Base-by-base conservation (phyloP, 2,888 invertebrate genomes). In the Drosophila atripex region DNA sequence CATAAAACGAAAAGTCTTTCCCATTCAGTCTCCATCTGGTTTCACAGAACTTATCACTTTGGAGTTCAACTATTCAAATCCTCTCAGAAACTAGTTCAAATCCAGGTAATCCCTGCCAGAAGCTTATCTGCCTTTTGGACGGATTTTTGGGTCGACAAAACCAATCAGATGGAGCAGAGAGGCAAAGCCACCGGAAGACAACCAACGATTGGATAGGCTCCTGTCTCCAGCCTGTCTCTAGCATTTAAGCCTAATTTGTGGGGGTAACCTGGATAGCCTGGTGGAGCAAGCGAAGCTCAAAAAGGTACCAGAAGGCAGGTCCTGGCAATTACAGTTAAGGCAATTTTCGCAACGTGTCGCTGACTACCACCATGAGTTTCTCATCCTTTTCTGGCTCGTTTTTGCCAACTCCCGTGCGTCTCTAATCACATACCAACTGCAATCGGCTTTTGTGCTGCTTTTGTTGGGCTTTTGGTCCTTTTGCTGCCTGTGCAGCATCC, bases 271-370 rank as follows among this genome's bases (percentile, higher is more conserved):
- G 28, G 38, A 14, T 16, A 30, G 51, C 12, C 11, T 43, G 9
- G 23, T n/a, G 9, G 43, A 23, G 35, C 35, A 6, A n/a, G 35
- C 7, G n/a, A n/a, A 8, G n/a, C 41, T 39, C 28, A 55, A 21
- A 21, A 54, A 46, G 68, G 49, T 55, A 49, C 41, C 12, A n/a
- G 52, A 8, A 32, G 41, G 45, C 54, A 73, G 71, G 73, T 61
- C 59, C 58, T 57, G 75, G 83, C 88, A 85, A 87, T 87, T 84
- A 84, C 86, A 85, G 88, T 77, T 79, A 82, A 82, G 75, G 69
- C 77, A 83, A 66, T 64, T 68, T 71, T 72, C 72, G 71, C 59
- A 65, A 60, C 68, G 56, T 71, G 71, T 71, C 72, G 52, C 72
- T 54, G 18, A 14, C 51, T 59, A 49, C 41, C 50, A 28, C 49